Evolutionary conservation across 2,113 vertebrate genomes (phyloP).

Genomic region (Cheirogaleus medius): DNA sequence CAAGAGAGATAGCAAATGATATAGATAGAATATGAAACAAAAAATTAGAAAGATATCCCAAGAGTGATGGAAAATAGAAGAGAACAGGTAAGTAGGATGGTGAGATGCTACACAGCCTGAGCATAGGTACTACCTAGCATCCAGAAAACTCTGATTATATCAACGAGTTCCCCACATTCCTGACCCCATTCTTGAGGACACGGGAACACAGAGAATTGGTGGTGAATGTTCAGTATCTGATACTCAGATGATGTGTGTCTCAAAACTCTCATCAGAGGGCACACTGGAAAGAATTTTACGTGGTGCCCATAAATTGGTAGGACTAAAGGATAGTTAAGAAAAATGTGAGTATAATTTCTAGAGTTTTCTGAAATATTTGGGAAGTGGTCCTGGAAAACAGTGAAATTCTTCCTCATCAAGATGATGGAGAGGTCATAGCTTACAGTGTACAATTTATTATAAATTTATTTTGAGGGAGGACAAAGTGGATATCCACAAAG

Average conservation of each 20-base stretch:
- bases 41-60: background rate
- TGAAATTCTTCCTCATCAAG: background rate
- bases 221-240: background rate
- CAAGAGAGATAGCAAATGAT: background rate
- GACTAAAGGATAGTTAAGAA: background rate
- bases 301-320: background rate
- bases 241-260: background rate
- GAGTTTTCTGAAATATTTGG: background rate
- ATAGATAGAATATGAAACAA: background rate
- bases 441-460: background rate
- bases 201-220: background rate
- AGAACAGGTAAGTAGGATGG: background rate
- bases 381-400: background rate
- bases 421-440: background rate
- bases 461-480: background rate
- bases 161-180: background rate
- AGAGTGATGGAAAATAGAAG: background rate
- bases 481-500: background rate
- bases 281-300: background rate
- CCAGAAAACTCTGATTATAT: background rate
- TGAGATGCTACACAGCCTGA: background rate
- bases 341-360: background rate
- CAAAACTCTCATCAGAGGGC: background rate
- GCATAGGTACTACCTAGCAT: background rate
- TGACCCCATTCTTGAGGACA: background rate